phyloP scores from a whole-genome alignment of 2,888 invertebrate genomes.

The Harpagoxenus sublaevis region DNA sequence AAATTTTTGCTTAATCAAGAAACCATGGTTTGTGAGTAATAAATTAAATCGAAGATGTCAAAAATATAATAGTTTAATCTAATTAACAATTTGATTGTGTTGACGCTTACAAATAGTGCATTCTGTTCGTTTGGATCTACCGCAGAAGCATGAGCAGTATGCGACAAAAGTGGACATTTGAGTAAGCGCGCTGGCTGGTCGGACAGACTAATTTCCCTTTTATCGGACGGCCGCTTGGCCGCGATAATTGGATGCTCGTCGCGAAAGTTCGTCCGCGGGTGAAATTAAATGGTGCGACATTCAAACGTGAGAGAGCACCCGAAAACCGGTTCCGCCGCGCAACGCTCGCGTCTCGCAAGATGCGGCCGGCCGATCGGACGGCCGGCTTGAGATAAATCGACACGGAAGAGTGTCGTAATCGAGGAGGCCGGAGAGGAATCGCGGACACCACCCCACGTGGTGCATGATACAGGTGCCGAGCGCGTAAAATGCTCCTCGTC shows the following conservation, averaged over 20 bases:
- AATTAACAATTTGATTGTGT: slow-evolving; percentile 1
- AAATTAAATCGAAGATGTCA: neutral
- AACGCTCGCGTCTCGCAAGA: slow-evolving; percentile 39
- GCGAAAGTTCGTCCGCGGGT: slow-evolving; percentile 76
- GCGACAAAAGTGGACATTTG: slow-evolving; percentile 41
- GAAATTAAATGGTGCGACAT: slow-evolving; percentile 75
- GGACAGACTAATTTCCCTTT: slow-evolving; percentile 74
- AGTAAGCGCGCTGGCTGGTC: slow-evolving; percentile 57
- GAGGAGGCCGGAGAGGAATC: slow-evolving; percentile 67
- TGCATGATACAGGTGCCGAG: slow-evolving; percentile 71
- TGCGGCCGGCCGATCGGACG: slow-evolving; percentile 53
- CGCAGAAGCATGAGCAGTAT: neutral
- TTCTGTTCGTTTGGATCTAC: neutral
- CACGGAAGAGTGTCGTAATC: slow-evolving; percentile 78
- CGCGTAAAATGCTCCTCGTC: slow-evolving; percentile 32
- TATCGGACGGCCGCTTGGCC: slow-evolving; percentile 63
- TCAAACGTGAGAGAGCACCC: slow-evolving; percentile 71
- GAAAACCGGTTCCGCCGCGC: slow-evolving; percentile 73
- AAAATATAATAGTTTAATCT: neutral
- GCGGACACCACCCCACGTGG: slow-evolving; percentile 68
- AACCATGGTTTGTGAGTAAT: neutral
- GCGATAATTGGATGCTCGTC: slow-evolving; percentile 70
- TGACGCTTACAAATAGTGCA: neutral
- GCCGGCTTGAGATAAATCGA: slow-evolving; percentile 73
- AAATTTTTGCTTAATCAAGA: neutral